Percentiles rank a stretch among this genome's conserved stretches.
These are phyloP conservation scores for Accipiter virgatus DNA, from an alignment of 2,113 vertebrate species.

Conservation along the genomic window DNA sequence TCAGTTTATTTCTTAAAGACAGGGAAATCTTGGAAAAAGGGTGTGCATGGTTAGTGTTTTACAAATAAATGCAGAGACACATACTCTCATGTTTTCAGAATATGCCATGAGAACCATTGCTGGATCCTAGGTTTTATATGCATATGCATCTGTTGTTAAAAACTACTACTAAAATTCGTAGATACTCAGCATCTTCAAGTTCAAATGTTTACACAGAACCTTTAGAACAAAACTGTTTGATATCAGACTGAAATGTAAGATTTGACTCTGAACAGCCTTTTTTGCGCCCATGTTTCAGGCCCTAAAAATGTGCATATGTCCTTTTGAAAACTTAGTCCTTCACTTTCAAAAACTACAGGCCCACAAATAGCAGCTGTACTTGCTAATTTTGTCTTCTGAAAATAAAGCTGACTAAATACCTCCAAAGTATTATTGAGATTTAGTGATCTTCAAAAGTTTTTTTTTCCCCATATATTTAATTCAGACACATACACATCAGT, in stretches of 20 bases:
- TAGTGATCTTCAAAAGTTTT: conserved; percentile 52
- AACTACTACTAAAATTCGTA: neutral
- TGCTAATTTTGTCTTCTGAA: conserved; percentile 61
- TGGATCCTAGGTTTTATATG: neutral
- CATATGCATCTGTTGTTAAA: neutral
- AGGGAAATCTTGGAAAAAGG: neutral
- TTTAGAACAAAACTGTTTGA: neutral
- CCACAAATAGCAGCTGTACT: conserved; percentile 60
- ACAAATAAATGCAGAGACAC: neutral
- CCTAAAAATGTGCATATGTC: conserved; percentile 36
- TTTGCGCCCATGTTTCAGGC: neutral
- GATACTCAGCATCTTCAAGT: neutral
- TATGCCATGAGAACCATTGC: neutral
- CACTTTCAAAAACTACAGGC: conserved; percentile 30
- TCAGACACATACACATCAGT: conserved; percentile 68
- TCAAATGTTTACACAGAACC: neutral
- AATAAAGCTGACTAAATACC: conserved; percentile 66
- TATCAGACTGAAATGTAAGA: neutral
- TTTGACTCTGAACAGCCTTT: neutral
- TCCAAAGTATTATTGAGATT: conserved; percentile 38
- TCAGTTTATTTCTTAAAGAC: neutral
- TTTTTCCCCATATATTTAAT: conserved; percentile 44
- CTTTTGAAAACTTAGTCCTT: conserved; percentile 47
- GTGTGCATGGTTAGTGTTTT: neutral
- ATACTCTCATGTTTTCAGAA: neutral